Base-by-base conservation (phyloP, 2,113 vertebrate species). In the Danionella cerebrum region DNA sequence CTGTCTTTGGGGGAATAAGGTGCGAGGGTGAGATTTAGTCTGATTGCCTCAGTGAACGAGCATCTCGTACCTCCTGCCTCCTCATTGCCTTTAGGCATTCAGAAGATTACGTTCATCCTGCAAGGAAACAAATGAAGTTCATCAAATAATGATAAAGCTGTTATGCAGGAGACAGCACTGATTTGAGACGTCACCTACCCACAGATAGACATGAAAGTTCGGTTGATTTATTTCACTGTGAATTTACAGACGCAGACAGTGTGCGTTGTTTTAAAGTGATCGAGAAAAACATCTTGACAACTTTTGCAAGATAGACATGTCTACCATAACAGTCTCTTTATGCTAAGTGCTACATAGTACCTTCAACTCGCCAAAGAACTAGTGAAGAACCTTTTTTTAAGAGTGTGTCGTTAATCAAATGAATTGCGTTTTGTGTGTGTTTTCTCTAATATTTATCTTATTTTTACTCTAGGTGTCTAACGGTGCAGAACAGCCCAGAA, bases 401-500 rank as follows among this genome's bases (percentile, higher is more conserved):
- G n/a, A n/a, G n/a, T n/a, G n/a, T n/a, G n/a, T n/a, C n/a, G n/a
- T n/a, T n/a, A n/a, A n/a, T n/a, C n/a, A n/a, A n/a, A n/a, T n/a
- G n/a, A n/a, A n/a, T n/a, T n/a, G n/a, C n/a, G n/a, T n/a, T n/a
- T n/a, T n/a, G n/a, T n/a, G n/a, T n/a, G n/a, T n/a, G n/a, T n/a
- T n/a, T n/a, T n/a, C n/a, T n/a, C n/a, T n/a, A n/a, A n/a, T n/a
- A n/a, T n/a, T n/a, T n/a, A n/a, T n/a, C n/a, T 18, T 57, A 6
- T 50, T 72, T n/a, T 70, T 53, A 67, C 70, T 73, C 25, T 74
- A 98, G 96, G 88, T 92, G 65, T 92, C 87, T 82, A 92, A 94
- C 35, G 87, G 91, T 55, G 83, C 87, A 41, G 95, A 98, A 54
- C 93, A 94, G 74, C 90, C 94, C 0, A 87, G 95, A 78, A 97